Conservation (phyloP, 2,797 vertebrate species). For the Rhinogobio ventralis region DNA sequence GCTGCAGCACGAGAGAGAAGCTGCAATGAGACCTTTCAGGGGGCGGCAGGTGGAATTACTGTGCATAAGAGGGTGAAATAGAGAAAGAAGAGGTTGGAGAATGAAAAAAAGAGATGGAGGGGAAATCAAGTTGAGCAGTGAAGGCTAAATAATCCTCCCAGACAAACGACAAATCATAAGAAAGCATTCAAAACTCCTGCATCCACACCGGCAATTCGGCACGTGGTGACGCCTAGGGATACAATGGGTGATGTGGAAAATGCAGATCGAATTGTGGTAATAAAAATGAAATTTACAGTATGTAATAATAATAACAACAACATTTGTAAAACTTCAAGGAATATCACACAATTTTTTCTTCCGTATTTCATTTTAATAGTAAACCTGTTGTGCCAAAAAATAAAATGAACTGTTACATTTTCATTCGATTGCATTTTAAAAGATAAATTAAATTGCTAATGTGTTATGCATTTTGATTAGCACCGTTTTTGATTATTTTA, state of each 20-base stretch:
- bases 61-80: slow-evolving; percentile 50
- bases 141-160: slow-evolving; percentile 39
- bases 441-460: neutral
- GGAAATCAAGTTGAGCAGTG: slow-evolving; percentile 31
- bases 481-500: no score
- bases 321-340: neutral
- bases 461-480: no score
- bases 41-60: slow-evolving; percentile 68
- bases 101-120: slow-evolving; percentile 19
- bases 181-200: neutral
- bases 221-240: neutral
- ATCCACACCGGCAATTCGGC: neutral
- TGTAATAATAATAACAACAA: neutral
- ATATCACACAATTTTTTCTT: neutral
- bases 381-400: neutral
- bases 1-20: slow-evolving; percentile 55
- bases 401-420: neutral
- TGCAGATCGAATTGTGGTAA: neutral
- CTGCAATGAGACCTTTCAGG: slow-evolving; percentile 41
- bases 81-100: slow-evolving; percentile 45
- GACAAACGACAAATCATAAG: slow-evolving; percentile 10
- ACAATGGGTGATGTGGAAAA: neutral
- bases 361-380: neutral
- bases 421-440: neutral
- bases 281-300: neutral